Percentiles rank a stretch among this genome's conserved stretches.
Conservation (phyloP, 2,113 vertebrate species). For the Stomatorhinus ivindoensis region DNA sequence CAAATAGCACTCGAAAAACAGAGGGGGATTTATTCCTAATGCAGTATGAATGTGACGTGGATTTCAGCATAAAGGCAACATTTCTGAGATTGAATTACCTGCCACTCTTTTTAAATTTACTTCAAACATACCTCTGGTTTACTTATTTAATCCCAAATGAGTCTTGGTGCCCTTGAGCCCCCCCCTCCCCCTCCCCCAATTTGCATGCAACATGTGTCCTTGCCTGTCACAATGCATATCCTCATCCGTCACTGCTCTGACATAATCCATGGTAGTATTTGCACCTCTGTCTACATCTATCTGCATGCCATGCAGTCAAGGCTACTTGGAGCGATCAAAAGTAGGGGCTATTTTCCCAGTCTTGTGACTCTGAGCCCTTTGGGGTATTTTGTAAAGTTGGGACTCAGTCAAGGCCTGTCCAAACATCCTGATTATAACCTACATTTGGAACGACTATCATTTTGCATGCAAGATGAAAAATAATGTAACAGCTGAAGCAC, state of each 20-base stretch:
- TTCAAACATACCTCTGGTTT: not conserved
- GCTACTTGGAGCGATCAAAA: not conserved
- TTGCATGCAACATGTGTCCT: not conserved
- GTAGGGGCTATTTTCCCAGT: not conserved
- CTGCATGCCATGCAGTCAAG: not conserved
- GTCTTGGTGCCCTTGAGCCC: not conserved
- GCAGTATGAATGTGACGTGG: not conserved
- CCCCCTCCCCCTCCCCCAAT: not conserved
- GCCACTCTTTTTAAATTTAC: not conserved
- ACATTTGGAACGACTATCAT: not conserved
- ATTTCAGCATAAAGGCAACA: not conserved
- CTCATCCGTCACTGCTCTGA: not conserved
- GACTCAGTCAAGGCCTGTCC: not conserved
- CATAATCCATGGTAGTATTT: not conserved
- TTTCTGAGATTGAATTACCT: not conserved
- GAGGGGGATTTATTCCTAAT: not conserved
- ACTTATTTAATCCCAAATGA: not conserved
- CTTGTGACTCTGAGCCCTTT: not conserved
- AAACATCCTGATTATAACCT: not conserved
- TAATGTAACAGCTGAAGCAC: not conserved
- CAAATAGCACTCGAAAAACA: not conserved
- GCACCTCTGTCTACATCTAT: not conserved
- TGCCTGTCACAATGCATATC: not conserved
- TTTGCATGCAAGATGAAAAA: not conserved
- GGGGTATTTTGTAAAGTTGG: not conserved